Evolutionary conservation across 37 sponge, comb jelly and placozoan species (phyloP).

Genomic region (Dysidea cf. avara): DNA sequence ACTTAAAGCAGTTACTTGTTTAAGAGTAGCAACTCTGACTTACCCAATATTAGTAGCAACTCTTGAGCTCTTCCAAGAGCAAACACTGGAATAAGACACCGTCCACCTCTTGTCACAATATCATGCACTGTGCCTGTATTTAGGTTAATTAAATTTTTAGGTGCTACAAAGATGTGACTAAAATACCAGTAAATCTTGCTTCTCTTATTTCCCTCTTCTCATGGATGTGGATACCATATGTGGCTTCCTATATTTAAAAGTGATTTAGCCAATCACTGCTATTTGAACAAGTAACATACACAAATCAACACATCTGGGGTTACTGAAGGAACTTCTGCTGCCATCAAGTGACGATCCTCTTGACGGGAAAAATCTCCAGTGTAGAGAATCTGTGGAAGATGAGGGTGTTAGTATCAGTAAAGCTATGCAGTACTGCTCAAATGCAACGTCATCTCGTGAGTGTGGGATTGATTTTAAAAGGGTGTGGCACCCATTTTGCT

Average conservation of each 20-base stretch:
- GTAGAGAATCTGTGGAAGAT: constrained; percentile 55
- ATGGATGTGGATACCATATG: constrained; percentile 92
- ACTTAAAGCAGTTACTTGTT: too few species aligned
- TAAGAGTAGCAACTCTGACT: background rate
- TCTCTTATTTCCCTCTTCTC: constrained; percentile 92
- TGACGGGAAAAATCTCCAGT: constrained; percentile 97
- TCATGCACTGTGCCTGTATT: constrained; percentile 79
- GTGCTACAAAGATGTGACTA: too few species aligned
- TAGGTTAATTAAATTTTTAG: too few species aligned
- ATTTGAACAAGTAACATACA: constrained; percentile 33
- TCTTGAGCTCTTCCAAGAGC: constrained; percentile 99
- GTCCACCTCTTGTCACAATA: constrained; percentile 93
- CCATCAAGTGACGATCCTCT: constrained; percentile 97
- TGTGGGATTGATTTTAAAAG: too few species aligned
- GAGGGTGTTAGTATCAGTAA: background rate
- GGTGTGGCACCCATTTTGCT: too few species aligned
- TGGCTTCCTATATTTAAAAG: constrained; percentile 73
- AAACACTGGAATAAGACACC: constrained; percentile 98
- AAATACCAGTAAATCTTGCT: constrained; percentile 81
- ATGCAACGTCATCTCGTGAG: too few species aligned
- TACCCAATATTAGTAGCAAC: constrained; percentile 87
- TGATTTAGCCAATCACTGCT: background rate
- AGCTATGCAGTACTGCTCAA: too few species aligned
- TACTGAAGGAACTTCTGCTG: constrained; percentile 89
- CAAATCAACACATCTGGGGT: constrained; percentile 88